Base-by-base conservation (phyloP, 1,140 invertebrate genomes). In the Listronotus bonariensis region DNA sequence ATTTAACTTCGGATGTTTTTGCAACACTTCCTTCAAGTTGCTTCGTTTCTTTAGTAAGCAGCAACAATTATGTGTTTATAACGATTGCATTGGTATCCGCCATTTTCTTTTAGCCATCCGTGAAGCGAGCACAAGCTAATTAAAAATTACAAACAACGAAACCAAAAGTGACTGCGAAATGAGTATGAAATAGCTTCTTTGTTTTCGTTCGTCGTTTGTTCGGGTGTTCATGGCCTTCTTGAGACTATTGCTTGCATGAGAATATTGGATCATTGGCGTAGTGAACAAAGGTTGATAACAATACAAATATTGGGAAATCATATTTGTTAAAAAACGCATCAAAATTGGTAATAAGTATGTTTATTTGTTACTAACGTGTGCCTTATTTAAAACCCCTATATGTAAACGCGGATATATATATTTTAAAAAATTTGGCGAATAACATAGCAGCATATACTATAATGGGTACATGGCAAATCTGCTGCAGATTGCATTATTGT, bases 61-160 rank as follows among this genome's bases (percentile, higher is more conserved):
- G 54, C 65, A 68, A 73, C 72, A 73, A 73, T 75, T 72, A 73
- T 48, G 43, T 38, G 61, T 42, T 55, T 63, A n/a, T n/a, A 63
- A 53, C 64, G 67, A 68, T 70, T 75, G 73, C 70, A 73, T 72
- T 67, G 72, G 73, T 69, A 76, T 76, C 75, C 75, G 75, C 74
- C 75, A 76, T 76, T 76, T 76, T 76, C 68, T 72, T 66, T 56
- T 63, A 65, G 66, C 68, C 68, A 74, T 74, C 71, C 75, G 74
- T 75, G 75, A 75, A 72, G 72, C 41, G 34, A 45, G 54, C 52
- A 36, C 56, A 72, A 69, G 64, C 65, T 73, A 75, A 77, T 77
- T 77, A 77, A 76, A 75, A 74, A 74, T 73, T 70, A 62, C 66
- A 68, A 58, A 69, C 72, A 72, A 68, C 71, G 74, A 76, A 75